Evolutionary conservation across 64 coral and sea anemone species (phyloP), one percentile per base, ranked within the genome.

Genomic region (Acropora tenuis): DNA sequence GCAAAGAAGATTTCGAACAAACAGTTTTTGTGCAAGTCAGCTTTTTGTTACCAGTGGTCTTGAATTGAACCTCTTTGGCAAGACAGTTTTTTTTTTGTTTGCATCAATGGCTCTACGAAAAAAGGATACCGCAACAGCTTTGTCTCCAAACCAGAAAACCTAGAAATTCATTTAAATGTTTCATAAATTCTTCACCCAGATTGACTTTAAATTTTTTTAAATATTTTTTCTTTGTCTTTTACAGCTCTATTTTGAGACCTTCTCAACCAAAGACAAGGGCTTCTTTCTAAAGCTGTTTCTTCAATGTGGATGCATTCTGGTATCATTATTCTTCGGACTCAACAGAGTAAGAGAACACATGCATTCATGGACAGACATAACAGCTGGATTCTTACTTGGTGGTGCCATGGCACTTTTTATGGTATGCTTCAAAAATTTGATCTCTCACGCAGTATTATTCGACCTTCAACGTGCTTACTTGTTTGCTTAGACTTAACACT

Each of bases 331-430:
- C 44, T 61, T 87, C 52, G 90, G 90, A 49, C 57, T 92, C 3
- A 77, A 73, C 20, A 61, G 90, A 50, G 69, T 92, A 1, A 71
- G 49, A 68, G 81, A 87, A 18, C 63, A 73, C 9, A 78, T 66
- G 48, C 90, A 92, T 69, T 82, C 85, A 4, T 92, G 90, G 90
- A 46, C 69, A 30, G 90, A 92, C 60, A 59, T 92, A 8, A 47
- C 76, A 16, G 90, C 81, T 41, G 90, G 82, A 42, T 83, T 85
- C 15, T 2, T 87, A 20, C 73, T 92, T 18, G 90, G 90, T 0
- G 57, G 72, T 5, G 18, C 78, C n/a, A 61, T 78, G 6, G 90
- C 90, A 5, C 1, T 83, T 8, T 82, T 55, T 9, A 50, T 87
- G 47, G 91, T 93, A 72, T 52, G 91, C 68, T 11, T 7, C 16